phyloP scores from a whole-genome alignment of 2,113 vertebrate genomes.

The Pongo pygmaeus region DNA sequence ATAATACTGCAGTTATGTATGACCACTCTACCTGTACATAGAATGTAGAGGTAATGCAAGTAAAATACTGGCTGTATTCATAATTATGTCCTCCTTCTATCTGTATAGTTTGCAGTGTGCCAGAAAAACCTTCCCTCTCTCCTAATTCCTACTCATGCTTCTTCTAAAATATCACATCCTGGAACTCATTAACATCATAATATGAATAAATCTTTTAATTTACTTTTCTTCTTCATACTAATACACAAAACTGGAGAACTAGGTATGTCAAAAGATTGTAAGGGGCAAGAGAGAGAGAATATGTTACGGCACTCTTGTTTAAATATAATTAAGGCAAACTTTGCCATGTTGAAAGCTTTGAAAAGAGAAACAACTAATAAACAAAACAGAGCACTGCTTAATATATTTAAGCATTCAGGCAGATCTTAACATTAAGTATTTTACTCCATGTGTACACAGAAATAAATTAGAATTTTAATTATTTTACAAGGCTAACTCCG shows the following conservation, averaged over 20 bases:
- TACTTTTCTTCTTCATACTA: neutral
- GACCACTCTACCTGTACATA: neutral
- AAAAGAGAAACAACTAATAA: neutral
- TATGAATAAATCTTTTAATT: neutral
- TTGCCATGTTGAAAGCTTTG: neutral
- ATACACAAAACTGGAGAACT: neutral
- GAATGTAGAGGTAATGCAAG: neutral
- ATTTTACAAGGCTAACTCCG: neutral
- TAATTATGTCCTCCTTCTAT: neutral
- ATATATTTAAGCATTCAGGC: neutral
- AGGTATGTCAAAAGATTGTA: neutral
- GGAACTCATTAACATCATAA: neutral
- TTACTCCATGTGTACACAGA: neutral
- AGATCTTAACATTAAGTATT: neutral
- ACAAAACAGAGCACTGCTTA: neutral
- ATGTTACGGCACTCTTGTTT: no score
- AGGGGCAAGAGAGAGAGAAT: neutral
- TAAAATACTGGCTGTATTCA: neutral
- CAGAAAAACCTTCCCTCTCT: accelerated
- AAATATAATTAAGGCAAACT: neutral
- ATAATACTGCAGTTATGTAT: neutral
- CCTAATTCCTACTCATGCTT: neutral
- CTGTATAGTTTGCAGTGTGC: neutral
- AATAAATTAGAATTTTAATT: neutral
- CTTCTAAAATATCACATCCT: neutral